Evolutionary conservation across 2,797 vertebrate species (phyloP).

Genomic region (Pitangus sulphuratus): DNA sequence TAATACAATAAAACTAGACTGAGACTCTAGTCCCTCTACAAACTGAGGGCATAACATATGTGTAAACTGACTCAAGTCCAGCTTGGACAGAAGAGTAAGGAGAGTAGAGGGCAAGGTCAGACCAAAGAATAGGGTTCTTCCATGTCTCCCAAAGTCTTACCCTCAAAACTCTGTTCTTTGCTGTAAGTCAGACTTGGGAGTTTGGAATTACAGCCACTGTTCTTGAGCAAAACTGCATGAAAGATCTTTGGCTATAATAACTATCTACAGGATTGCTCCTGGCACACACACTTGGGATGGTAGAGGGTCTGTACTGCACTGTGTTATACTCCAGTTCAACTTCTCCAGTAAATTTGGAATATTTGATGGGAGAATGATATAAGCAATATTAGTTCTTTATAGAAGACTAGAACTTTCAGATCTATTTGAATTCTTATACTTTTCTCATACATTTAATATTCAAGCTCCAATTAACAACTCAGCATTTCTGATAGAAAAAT

Average conservation of each 20-base stretch:
- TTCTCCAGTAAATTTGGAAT: neutral
- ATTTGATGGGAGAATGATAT: neutral
- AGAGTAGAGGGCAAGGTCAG: neutral
- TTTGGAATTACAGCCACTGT: neutral
- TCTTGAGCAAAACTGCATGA: neutral
- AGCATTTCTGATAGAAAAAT: neutral
- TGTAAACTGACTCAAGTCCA: neutral
- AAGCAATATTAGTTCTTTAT: neutral
- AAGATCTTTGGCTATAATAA: neutral
- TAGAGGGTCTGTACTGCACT: neutral
- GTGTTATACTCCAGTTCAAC: neutral
- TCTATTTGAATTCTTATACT: neutral
- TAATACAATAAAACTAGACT: neutral
- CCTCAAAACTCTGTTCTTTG: neutral
- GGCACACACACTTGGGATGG: neutral
- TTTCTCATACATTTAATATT: neutral
- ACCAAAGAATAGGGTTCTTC: neutral
- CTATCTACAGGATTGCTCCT: neutral
- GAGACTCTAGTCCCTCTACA: neutral
- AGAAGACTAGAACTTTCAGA: neutral
- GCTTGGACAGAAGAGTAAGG: neutral
- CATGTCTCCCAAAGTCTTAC: neutral
- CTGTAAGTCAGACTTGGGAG: neutral
- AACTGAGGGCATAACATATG: neutral
- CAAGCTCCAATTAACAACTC: neutral